Evolutionary conservation across 2,113 vertebrate genomes (phyloP).

Genomic region (Caretta caretta): DNA sequence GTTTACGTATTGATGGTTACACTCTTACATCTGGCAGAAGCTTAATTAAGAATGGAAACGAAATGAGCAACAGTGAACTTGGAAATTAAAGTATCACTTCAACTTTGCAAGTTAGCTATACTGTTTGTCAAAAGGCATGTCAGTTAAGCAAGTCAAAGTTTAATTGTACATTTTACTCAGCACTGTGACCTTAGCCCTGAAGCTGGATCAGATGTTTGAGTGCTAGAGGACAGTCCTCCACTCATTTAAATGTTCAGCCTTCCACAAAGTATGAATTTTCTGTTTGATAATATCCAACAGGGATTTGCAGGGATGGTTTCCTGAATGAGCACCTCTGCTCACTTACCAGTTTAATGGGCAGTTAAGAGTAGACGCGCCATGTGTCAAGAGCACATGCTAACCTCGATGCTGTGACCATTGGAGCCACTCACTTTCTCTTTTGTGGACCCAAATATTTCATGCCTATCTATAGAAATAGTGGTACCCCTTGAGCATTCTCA

Average conservation of each 20-base stretch:
- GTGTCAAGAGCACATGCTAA: background rate
- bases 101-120: background rate
- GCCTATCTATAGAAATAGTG: background rate
- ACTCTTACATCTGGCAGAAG: background rate
- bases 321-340: background rate
- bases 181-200: background rate
- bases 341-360: background rate
- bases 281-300: background rate
- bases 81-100: background rate
- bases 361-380: background rate
- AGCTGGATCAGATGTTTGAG: background rate
- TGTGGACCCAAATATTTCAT: background rate
- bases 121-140: background rate
- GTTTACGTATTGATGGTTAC: background rate
- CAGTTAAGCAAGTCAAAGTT: background rate
- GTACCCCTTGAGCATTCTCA: background rate
- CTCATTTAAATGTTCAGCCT: background rate
- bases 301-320: background rate
- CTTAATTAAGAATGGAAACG: background rate
- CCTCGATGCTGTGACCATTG: background rate
- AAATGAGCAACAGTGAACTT: fast-evolving
- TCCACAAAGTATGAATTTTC: background rate
- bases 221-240: background rate
- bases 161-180: background rate
- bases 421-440: background rate